Conservation (phyloP, 53 echinoderm and acorn worm species). For the Echinarachnius parma region DNA sequence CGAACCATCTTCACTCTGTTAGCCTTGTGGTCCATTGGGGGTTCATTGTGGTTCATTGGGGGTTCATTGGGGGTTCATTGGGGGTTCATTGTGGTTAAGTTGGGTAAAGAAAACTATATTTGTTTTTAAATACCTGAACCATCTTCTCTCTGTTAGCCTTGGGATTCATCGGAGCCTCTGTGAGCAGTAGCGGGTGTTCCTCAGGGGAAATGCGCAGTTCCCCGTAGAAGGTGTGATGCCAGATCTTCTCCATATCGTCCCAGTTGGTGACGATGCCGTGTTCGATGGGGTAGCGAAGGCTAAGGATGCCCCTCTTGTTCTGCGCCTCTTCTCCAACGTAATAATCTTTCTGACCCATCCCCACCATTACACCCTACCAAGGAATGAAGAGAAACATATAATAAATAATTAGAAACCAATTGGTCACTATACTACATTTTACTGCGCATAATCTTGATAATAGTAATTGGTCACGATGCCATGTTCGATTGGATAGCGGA, state of each 20-base stretch:
- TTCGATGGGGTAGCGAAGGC: conserved; percentile 94
- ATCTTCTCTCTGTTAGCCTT: conserved; percentile 95
- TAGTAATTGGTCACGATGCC: no score
- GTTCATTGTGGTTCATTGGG: conserved; percentile 77
- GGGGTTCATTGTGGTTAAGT: no score
- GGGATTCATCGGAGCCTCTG: conserved; percentile 95
- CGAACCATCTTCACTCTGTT: conserved; percentile 81
- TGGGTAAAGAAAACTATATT: no score
- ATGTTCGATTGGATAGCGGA: no score
- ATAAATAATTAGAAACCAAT: no score
- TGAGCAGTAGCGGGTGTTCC: conserved; percentile 86
- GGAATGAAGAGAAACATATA: no score
- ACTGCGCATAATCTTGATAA: no score
- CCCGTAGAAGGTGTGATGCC: conserved; percentile 99
- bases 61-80: conserved; percentile 84
- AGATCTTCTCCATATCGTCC: conserved; percentile 99
- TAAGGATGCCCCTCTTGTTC: conserved; percentile 92
- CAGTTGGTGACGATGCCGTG: conserved; percentile 99
- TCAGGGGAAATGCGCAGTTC: conserved; percentile 81
- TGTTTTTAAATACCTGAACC: no score
- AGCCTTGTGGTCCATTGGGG: conserved; percentile 54
- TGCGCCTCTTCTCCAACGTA: conserved; percentile 95
- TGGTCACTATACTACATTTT: no score
- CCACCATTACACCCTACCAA: no score
- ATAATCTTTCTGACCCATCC: conserved; percentile 95